These are phyloP conservation scores for Cryptoprocta ferox DNA, from an alignment of 2,797 vertebrate species.

Conservation along the genomic window DNA sequence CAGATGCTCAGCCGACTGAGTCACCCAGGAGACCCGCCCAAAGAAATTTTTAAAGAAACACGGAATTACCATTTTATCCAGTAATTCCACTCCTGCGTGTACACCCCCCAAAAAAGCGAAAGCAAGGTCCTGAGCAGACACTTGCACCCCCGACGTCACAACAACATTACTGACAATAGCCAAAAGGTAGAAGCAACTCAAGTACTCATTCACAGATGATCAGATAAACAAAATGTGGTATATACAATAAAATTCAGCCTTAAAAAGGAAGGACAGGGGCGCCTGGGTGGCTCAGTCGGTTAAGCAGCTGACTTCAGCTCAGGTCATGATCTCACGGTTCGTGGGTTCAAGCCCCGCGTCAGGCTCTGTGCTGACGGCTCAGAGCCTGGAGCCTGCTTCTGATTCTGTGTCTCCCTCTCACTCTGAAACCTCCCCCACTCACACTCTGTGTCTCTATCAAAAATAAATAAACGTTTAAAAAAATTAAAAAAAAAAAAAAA, in stretches of 20 bases:
- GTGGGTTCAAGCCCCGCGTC: too few relatives aligned
- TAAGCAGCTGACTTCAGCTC: too few relatives aligned
- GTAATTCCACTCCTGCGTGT: background rate
- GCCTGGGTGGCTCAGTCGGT: too few relatives aligned
- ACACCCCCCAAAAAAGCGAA: background rate
- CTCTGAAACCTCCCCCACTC: too few relatives aligned
- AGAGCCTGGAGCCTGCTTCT: too few relatives aligned
- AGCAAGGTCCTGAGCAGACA: background rate
- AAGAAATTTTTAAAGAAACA: background rate
- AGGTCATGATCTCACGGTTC: too few relatives aligned
- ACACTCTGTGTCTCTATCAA: too few relatives aligned
- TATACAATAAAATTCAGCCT: background rate
- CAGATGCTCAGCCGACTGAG: background rate
- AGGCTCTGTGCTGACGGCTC: too few relatives aligned
- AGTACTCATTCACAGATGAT: background rate
- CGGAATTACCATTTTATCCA: background rate
- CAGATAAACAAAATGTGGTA: background rate
- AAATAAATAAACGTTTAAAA: too few relatives aligned
- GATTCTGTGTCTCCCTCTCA: too few relatives aligned
- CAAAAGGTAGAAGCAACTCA: background rate
- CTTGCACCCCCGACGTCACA: background rate
- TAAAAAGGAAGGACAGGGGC: too few relatives aligned
- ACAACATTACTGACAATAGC: background rate
- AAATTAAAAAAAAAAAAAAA: too few relatives aligned
- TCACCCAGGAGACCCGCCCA: background rate